Conservation (phyloP, 2,797 vertebrate species). For the Stomatorhinus walkeri region DNA sequence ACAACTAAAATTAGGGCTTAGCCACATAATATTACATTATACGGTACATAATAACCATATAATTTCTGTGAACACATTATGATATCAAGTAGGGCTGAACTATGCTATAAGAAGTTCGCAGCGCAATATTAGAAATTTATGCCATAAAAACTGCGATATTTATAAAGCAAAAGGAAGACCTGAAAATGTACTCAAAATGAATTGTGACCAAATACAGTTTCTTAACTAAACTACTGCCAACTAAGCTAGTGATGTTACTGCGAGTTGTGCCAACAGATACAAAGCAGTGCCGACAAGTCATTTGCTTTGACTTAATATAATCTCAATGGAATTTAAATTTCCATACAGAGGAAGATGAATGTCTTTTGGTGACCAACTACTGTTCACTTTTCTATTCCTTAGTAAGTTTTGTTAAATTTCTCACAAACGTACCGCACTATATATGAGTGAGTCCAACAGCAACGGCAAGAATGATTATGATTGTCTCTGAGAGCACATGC, state of each 20-base stretch:
- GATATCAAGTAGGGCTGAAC: not conserved
- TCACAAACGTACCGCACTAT: not conserved
- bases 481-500: not conserved
- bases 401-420: not conserved
- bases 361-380: not conserved
- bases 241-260: not conserved
- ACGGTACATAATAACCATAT: not conserved
- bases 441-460: not conserved
- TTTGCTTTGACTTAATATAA: not conserved
- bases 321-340: not conserved
- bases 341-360: not conserved
- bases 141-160: not conserved
- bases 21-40: not conserved
- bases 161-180: not conserved
- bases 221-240: not conserved
- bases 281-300: not conserved
- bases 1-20: not conserved
- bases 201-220: not conserved
- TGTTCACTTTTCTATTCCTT: not conserved
- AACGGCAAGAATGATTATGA: not conserved
- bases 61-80: not conserved
- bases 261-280: not conserved
- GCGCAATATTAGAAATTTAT: not conserved
- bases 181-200: not conserved
- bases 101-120: not conserved